Percentiles rank a stretch among this genome's conserved stretches.
Conservation (phyloP, 2,113 vertebrate genomes). For the Triplophysa dalaica region DNA sequence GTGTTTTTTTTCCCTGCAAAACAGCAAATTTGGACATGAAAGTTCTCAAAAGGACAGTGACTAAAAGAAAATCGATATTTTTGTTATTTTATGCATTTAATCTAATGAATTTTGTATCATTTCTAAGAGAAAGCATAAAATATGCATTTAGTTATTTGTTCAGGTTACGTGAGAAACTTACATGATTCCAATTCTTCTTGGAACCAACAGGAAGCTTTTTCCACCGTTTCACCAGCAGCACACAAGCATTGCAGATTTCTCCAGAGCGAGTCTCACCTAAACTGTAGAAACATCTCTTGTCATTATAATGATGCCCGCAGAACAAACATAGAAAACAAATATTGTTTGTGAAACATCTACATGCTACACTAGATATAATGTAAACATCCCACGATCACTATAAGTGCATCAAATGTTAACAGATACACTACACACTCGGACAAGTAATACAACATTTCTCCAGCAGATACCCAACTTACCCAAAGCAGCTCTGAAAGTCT, state of each 20-base stretch:
- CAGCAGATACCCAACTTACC: conserved; percentile 75
- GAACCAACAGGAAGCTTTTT: conserved; percentile 96
- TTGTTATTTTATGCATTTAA: too few species aligned
- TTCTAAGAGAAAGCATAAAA: too few species aligned
- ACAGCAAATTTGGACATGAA: too few species aligned
- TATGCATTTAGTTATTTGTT: too few species aligned
- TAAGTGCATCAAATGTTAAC: too few species aligned
- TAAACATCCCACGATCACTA: too few species aligned
- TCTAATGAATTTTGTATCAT: too few species aligned
- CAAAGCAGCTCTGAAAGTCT: conserved; percentile 97
- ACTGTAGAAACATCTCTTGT: conserved; percentile 64
- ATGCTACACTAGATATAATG: not conserved
- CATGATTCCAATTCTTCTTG: conserved; percentile 99
- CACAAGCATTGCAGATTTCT: conserved; percentile 98
- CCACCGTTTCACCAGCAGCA: conserved; percentile 96
- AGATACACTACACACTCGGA: too few species aligned
- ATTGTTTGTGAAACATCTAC: not conserved
- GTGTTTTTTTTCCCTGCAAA: too few species aligned
- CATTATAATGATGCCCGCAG: not conserved
- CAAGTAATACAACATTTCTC: not conserved
- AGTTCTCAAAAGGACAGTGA: too few species aligned
- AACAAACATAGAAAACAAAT: not conserved
- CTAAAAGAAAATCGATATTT: too few species aligned
- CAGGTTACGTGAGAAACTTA: conserved; percentile 64
- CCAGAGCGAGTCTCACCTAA: conserved; percentile 92